Evolutionary conservation across 2,113 vertebrate genomes (phyloP).

Genomic region (Eulemur rufifrons): DNA sequence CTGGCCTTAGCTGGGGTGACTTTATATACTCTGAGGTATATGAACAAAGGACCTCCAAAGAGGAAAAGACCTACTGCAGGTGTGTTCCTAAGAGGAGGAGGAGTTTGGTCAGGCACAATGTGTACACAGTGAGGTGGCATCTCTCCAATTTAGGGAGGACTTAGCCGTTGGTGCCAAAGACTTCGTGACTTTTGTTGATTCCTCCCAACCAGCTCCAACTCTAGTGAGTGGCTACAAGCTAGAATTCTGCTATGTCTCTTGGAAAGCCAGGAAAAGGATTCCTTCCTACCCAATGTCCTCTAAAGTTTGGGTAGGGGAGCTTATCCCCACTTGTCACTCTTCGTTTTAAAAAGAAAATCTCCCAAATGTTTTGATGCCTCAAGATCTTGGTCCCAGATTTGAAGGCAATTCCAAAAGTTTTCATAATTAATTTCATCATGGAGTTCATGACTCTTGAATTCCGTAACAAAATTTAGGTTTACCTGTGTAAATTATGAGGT

Average conservation of each 20-base stretch:
- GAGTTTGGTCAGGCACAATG: not conserved
- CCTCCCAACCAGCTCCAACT: not conserved
- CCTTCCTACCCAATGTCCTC: not conserved
- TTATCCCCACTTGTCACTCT: not conserved
- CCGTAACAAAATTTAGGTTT: not conserved
- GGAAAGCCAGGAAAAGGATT: not conserved
- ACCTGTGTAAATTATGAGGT: not conserved
- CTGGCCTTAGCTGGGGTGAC: not conserved
- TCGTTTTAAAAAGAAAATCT: not conserved
- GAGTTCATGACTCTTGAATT: not conserved
- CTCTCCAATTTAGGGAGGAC: not conserved
- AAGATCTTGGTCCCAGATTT: not conserved
- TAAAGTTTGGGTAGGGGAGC: not conserved
- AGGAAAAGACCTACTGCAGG: not conserved
- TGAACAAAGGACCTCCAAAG: not conserved
- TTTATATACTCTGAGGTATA: not conserved
- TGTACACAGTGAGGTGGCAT: no score
- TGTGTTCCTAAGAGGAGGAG: not conserved
- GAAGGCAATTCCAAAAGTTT: not conserved
- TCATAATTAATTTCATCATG: not conserved
- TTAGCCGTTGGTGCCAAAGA: not conserved
- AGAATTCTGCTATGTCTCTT: not conserved
- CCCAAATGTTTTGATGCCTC: not conserved
- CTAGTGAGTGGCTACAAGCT: not conserved
- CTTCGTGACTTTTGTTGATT: not conserved